Base-by-base conservation (phyloP, 2,113 vertebrate genomes). In the Bos indicus region DNA sequence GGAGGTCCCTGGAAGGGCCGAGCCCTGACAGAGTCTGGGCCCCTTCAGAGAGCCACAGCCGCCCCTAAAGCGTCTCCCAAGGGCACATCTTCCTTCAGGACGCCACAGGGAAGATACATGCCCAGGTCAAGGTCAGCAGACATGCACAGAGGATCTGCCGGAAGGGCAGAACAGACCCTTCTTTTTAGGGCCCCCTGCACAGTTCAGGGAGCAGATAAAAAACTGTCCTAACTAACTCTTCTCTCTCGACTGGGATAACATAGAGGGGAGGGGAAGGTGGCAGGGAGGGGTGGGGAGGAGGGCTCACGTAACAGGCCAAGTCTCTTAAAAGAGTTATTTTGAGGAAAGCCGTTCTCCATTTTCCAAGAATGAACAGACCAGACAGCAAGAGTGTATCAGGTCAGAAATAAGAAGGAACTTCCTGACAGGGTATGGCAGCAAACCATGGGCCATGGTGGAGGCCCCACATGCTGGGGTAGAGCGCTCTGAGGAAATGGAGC, bases 191-290 rank as follows among this genome's bases (percentile, higher is more conserved):
- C 67, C 17, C 51, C 8, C 40, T 84, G 67, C 17, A 15, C 48
- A 83, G 88, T 57, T 52, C 21, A 84, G 56, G 59, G 90, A 67
- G 57, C 83, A 96, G 71, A 94, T 81, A 85, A 91, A 94, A 90
- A 48, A 1, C 6, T 33, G 77, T n/a, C 96, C 96, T 82, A 43
- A 48, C 96, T 78, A 40, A 80, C 48, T 85, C 96, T 77, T 90
- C 59, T 90, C 90, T 97, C 71, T 92, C 46, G 25, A 90, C n/a
- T 36, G 60, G 83, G 59, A 48, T 40, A 36, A 86, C 28, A 78
- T 48, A 48, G 48, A 48, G 48, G 54, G 57, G 62, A 84, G 57
- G 48, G 82, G 57, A 78, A 43, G 33, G 33, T 9, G n/a, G 78
- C 51, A 28, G 40, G 25, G 48, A 71, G 25, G 25, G 59, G 7